Evolutionary conservation across 2,888 invertebrate species (phyloP), one percentile per base, ranked within the genome.

Genomic region (Isoperla grammatica): DNA sequence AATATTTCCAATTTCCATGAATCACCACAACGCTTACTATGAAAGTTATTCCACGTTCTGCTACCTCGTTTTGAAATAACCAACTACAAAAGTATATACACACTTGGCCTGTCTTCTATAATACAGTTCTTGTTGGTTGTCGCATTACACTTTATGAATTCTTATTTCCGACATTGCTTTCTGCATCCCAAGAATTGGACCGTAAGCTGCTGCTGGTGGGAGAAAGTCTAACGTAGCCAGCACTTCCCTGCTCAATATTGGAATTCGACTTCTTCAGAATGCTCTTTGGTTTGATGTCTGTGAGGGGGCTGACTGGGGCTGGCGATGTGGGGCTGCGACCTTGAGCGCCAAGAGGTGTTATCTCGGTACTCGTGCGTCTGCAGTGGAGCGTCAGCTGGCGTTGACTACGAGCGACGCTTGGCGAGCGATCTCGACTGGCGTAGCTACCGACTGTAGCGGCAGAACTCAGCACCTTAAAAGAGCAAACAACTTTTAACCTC

Each of bases 261-360:
- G 70, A 70, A 61, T 68, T 67, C 37, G 68, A 69, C 61, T 70
- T 70, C 64, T 70, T 70, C 48, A 70, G 63, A 57, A 70, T 70
- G 58, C 70, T 67, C 62, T 70, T 70, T 13, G 68, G 69, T 61
- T 68, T 69, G 42, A 66, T 61, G 9, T 67, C 68, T 17, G 53
- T 45, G 55, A 64, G 54, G 9, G 63, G 59, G 45, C 60, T 61
- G 22, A 56, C 37, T 13, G 64, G 64, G n/a, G 45, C 60, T 15
- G 65, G 61, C 13, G 66, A 62, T 4, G 65, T 65, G 17, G 66
- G 63, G 49, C 65, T 63, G 37, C 65, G 49, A 3, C 60, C 40
- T 29, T 9, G 62, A 54, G 56, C 62, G 59, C 43, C 65, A 55
- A 50, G 59, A 48, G 59, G 61, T 43, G 59, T 50, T 46, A 61